phyloP scores from a whole-genome alignment of 2,888 invertebrate genomes.

The Loripinus fragilis region DNA sequence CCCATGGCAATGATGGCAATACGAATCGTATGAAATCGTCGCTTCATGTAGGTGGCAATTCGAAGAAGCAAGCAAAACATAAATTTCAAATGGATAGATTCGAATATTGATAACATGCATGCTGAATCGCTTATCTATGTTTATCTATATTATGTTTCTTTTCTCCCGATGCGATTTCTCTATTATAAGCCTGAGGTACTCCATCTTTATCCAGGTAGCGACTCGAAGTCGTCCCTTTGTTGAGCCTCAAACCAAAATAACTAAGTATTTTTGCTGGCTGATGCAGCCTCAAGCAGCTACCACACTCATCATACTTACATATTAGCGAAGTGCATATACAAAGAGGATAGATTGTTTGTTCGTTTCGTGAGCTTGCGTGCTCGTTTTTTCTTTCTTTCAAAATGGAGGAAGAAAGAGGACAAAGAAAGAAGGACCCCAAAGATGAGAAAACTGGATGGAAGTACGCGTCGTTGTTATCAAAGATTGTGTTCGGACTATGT shows the following conservation, averaged over 20 bases:
- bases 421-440: background rate
- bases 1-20: too few species aligned
- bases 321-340: too few species aligned
- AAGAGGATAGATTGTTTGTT: background rate
- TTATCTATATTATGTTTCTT: too few species aligned
- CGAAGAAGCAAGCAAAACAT: too few species aligned
- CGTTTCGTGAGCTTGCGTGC: background rate
- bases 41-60: too few species aligned
- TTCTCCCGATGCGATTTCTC: too few species aligned
- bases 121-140: too few species aligned
- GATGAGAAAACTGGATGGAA: slow-evolving; percentile 38
- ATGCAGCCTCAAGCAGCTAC: background rate
- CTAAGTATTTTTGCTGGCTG: background rate
- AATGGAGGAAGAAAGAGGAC: slow-evolving; percentile 6
- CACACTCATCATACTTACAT: too few species aligned
- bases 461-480: slow-evolving; percentile 39
- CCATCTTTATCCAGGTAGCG: background rate
- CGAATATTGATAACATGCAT: too few species aligned
- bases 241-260: slow-evolving; percentile 5
- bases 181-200: too few species aligned
- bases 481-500: slow-evolving; percentile 33
- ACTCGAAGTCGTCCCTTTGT: background rate
- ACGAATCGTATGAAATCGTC: too few species aligned
- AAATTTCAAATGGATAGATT: too few species aligned
- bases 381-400: background rate